Evolutionary conservation across 2,797 vertebrate genomes (phyloP), one percentile per base, ranked within the genome.

Genomic region (Dermochelys coriacea): DNA sequence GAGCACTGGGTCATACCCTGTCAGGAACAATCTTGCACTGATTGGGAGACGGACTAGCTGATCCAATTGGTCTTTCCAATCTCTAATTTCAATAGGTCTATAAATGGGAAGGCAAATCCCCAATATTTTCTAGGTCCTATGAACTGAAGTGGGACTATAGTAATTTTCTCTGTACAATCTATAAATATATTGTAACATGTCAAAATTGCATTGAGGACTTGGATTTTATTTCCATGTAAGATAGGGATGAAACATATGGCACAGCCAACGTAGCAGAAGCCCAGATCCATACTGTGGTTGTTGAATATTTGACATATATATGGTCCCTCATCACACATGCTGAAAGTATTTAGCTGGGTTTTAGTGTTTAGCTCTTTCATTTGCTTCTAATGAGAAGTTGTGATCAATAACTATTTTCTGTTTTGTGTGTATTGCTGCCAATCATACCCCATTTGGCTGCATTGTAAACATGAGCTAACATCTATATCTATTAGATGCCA

Each of bases 81-180:
- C 81, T 89, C 86, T 90, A 61, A 94, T 97, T 97, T 95, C 90
- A 89, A 55, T 49, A 57, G 16, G 5, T 19, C 15, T 80, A 37
- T 80, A 78, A 31, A 50, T 91, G 77, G 41, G 88, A 95, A 55
- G 50, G 68, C 84, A 0, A 27, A n/a, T 71, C 87, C 61, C 19
- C 91, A 0, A 4, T 87, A 86, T 80, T 80, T 31, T 81, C 1
- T 34, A 25, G 23, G 57, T 2, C 25, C 19, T 86, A 84, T 59
- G 37, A 52, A 54, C 61, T 83, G 64, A 90, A 88, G 21, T 55
- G 34, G 50, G 31, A 23, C 31, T 50, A 23, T 80, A 61, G 31
- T 68, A 9, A 11, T 68, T 68, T 68, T 37, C 31, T 89, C 19
- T 84, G 0, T 74, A 71, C 4, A 3, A 11, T 83, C 49, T 74